Evolutionary conservation across 37 sponge, comb jelly and placozoan species (phyloP).

Genomic region (Cliona cf. orientalis): DNA sequence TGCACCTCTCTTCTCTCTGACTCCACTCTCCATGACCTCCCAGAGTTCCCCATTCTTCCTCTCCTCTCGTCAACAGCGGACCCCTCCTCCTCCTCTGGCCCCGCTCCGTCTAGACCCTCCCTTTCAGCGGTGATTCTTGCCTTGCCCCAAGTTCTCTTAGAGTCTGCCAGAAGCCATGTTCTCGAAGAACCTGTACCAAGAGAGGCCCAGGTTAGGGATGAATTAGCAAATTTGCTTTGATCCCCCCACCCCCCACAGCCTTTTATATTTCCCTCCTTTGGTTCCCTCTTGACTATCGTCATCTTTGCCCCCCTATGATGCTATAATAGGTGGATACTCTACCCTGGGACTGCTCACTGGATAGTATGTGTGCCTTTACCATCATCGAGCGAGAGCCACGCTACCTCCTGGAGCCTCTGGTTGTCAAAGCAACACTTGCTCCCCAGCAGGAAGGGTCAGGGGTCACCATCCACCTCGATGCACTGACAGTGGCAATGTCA

Average conservation of each 20-base stretch:
- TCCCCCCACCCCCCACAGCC: no score
- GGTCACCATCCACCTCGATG: slow-evolving; percentile 32
- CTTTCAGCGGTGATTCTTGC: slow-evolving; percentile 31
- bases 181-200: slow-evolving; percentile 59
- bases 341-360: slow-evolving; percentile 61
- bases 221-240: no score
- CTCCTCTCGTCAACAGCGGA: not conserved
- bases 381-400: not conserved
- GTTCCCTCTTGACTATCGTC: no score
- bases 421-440: slow-evolving; percentile 50
- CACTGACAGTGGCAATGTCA: slow-evolving; percentile 32
- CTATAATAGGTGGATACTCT: slow-evolving; percentile 26
- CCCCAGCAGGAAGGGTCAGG: slow-evolving; percentile 49
- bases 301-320: no score
- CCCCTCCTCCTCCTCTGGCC: not conserved
- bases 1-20: not conserved
- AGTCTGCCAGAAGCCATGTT: slow-evolving; percentile 38
- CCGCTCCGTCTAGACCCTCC: not conserved
- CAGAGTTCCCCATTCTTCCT: not conserved
- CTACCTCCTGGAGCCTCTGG: slow-evolving; percentile 45
- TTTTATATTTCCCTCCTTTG: no score
- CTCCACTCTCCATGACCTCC: not conserved
- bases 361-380: slow-evolving; percentile 24
- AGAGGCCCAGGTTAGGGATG: not conserved
- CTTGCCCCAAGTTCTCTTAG: slow-evolving; percentile 32